Evolutionary conservation across 2,797 vertebrate species (phyloP).

Genomic region (Podarcis lilfordi): DNA sequence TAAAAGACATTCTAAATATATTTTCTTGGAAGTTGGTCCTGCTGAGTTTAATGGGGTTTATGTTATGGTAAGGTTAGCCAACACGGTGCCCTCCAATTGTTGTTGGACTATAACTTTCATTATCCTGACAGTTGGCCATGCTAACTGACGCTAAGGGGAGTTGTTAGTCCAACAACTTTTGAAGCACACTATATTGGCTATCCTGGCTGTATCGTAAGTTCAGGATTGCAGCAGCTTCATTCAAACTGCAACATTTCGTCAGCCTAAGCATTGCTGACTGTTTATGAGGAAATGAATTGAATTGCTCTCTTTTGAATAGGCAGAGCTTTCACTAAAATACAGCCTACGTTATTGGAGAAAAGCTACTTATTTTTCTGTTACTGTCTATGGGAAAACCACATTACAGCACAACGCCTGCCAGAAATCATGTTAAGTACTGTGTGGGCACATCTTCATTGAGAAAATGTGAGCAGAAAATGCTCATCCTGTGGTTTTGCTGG

Average conservation of each 20-base stretch:
- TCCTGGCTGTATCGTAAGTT: not conserved
- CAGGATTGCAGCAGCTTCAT: constrained; percentile 20
- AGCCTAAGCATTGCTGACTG: constrained; percentile 40
- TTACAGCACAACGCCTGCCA: constrained; percentile 30
- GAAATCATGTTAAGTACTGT: constrained; percentile 42
- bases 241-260: constrained; percentile 35
- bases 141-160: not conserved
- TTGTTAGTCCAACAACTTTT: not conserved
- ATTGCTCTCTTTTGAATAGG: constrained; percentile 33
- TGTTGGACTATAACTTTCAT: not conserved
- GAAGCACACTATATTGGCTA: not conserved
- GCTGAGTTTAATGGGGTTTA: not conserved
- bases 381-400: constrained; percentile 19
- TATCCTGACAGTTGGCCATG: not conserved
- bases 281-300: constrained; percentile 30
- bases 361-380: constrained; percentile 39
- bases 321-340: constrained; percentile 49
- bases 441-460: constrained; percentile 48
- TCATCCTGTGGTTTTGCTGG: constrained; percentile 37
- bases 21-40: not conserved
- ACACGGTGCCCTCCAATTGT: not conserved
- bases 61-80: not conserved
- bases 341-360: constrained; percentile 32
- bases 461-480: constrained; percentile 41
- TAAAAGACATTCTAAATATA: not conserved